These are phyloP conservation scores for Rhagoletis pomonella DNA, from an alignment of 1,140 invertebrate genomes.

Conservation along the genomic window DNA sequence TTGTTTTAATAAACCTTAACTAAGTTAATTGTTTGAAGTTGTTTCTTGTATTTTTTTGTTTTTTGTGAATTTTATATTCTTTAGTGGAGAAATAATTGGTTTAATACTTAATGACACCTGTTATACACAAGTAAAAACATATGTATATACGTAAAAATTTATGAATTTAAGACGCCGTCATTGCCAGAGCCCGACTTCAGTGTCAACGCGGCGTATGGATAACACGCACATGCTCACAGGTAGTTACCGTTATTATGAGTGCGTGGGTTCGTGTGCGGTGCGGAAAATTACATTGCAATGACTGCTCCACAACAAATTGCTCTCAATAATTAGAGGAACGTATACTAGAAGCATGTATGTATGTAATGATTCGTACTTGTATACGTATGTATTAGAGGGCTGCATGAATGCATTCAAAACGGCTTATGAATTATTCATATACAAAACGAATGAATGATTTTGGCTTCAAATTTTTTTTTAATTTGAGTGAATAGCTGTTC, in stretches of 20 bases:
- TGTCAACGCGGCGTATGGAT: not conserved
- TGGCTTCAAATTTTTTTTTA: too few species aligned
- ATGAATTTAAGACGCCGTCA: not conserved
- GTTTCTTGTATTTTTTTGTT: not conserved
- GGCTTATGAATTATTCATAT: too few species aligned
- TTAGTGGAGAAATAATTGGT: slow-evolving; percentile 19
- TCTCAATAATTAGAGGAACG: slow-evolving; percentile 11
- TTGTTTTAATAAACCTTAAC: slow-evolving; percentile 6
- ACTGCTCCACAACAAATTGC: slow-evolving; percentile 37
- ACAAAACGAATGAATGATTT: too few species aligned
- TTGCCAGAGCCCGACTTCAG: slow-evolving; percentile 25
- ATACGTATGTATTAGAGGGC: too few species aligned
- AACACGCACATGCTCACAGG: not conserved
- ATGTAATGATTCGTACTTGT: too few species aligned
- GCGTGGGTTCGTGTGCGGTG: slow-evolving; percentile 9
- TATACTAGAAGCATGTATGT: too few species aligned
- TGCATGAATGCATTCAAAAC: too few species aligned
- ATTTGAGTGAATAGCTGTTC: too few species aligned
- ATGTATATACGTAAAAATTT: not conserved
- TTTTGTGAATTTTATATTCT: not conserved
- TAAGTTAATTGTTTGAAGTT: not conserved
- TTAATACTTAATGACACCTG: slow-evolving; percentile 14
- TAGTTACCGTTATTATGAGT: not conserved
- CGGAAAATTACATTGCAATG: not conserved
- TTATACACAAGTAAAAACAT: not conserved